Evolutionary conservation across 1,140 invertebrate species (phyloP), one percentile per base, ranked within the genome.

Genomic region (Trypoxylus dichotomus): DNA sequence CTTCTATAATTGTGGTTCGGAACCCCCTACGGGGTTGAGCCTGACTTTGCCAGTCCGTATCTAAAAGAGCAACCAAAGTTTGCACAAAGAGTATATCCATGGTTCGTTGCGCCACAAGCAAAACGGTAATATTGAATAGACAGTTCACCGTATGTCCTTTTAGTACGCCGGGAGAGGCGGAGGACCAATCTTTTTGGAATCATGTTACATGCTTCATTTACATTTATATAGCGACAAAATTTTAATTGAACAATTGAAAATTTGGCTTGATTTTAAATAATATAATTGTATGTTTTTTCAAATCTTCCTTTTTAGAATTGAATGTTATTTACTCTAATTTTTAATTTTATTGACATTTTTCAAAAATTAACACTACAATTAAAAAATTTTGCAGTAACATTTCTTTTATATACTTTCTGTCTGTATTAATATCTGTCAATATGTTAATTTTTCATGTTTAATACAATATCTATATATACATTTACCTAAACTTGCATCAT

Each of bases 41-140:
- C 72, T 32, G 72, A 74, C 72, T 74, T 74, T 43, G 41, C 32
- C 72, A 74, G 72, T 29, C 32, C 3, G 19, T 37, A 1, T 41
- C 72, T 10, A 74, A 74, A 74, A 74, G 72, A 74, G 72, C 72
- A 74, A 32, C 72, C 72, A 74, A 74, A 74, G 72, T 74, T 74
- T 74, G 72, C 72, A 74, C 72, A 74, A 74, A 74, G 29, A 74
- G 72, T 74, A 68, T 43, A 41, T 74, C 72, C 72, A 74, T 74
- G 72, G 19, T 41, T 43, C 72, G 72, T 74, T 74, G 72, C 72
- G 19, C 41, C 21, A 32, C 72, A 68, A 74, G 72, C 72, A 74
- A 74, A 74, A 74, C 41, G 21, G 60, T 68, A 68, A 24, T 74
- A 74, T 74, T 74, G 32, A 74, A 74, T 74, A 43, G 72, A 74